Evolutionary conservation across 2,797 vertebrate species (phyloP).

Genomic region (Melopsittacus undulatus): DNA sequence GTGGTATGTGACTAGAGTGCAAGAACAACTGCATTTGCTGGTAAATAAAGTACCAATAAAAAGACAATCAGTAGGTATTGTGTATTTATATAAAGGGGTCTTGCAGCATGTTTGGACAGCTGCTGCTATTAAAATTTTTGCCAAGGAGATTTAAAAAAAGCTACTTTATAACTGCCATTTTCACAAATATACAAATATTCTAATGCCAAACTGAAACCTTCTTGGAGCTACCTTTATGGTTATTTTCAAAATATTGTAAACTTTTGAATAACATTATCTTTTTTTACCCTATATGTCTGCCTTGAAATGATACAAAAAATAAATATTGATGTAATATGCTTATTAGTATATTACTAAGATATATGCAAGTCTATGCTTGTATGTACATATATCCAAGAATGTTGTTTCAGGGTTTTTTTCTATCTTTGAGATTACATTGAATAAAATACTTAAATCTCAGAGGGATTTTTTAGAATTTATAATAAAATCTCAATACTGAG

Average conservation of each 20-base stretch:
- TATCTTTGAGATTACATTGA: neutral
- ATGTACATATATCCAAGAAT: neutral
- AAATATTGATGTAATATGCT: neutral
- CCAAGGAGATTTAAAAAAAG: neutral
- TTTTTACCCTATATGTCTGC: neutral
- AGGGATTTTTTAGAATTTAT: neutral
- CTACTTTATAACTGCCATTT: neutral
- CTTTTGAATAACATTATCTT: neutral
- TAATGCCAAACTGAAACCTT: neutral
- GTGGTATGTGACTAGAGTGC: neutral
- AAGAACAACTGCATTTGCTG: neutral
- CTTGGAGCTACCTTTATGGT: neutral
- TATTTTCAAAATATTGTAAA: neutral
- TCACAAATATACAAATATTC: neutral
- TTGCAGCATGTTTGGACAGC: slow-evolving; percentile 65
- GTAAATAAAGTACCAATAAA: slow-evolving; percentile 18
- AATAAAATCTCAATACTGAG: neutral
- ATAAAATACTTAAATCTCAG: neutral
- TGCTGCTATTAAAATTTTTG: slow-evolving; percentile 51
- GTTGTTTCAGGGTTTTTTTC: neutral
- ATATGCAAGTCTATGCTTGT: neutral
- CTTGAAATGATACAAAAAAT: neutral
- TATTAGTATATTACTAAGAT: neutral
- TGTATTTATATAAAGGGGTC: slow-evolving; percentile 38
- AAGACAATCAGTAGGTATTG: neutral